phyloP scores from a whole-genome alignment of 2,797 vertebrate species.

The Ceyx erithaca region DNA sequence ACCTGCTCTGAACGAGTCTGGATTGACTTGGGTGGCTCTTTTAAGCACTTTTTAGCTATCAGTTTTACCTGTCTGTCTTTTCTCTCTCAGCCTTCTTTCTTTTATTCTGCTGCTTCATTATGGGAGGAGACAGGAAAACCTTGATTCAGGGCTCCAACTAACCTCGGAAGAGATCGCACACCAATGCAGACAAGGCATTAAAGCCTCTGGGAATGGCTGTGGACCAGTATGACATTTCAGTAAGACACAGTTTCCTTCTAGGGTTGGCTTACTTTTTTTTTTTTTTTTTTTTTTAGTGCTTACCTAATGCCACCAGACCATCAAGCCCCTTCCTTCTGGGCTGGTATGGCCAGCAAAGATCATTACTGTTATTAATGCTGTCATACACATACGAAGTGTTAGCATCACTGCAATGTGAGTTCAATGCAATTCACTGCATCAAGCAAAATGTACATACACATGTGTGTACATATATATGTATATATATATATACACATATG shows the following conservation, averaged over 20 bases:
- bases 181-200: neutral
- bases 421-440: neutral
- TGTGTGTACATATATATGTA: neutral
- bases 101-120: neutral
- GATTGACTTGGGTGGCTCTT: neutral
- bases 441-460: neutral
- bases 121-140: neutral
- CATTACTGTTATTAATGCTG: no score
- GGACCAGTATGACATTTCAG: neutral
- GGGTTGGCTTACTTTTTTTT: neutral
- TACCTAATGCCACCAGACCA: neutral
- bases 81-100: neutral
- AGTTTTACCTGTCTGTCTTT: neutral
- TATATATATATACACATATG: no score
- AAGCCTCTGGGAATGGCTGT: neutral
- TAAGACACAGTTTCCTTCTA: neutral
- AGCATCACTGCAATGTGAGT: neutral
- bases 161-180: neutral
- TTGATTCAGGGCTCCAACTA: neutral
- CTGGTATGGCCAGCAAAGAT: neutral
- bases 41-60: neutral
- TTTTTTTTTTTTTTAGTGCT: neutral
- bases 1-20: neutral
- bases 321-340: neutral
- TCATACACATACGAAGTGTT: no score